Percentiles rank a stretch among this genome's conserved stretches.
Evolutionary conservation across 2,797 vertebrate species (phyloP).

Genomic region (Chrysocyon brachyurus): DNA sequence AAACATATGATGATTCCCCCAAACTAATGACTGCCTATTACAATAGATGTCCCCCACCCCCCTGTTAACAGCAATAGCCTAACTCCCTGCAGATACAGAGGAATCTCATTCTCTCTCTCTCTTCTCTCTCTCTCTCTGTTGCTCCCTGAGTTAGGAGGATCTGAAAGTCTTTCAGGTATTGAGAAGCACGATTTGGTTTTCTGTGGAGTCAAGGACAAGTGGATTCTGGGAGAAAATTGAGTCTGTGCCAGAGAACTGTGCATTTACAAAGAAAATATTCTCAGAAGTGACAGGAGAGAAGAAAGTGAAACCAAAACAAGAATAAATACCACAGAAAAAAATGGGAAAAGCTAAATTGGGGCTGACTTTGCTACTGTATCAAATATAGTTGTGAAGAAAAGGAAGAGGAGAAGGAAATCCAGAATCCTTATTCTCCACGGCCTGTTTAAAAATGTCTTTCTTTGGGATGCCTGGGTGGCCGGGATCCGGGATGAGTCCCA

Average conservation of each 20-base stretch:
- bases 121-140: neutral
- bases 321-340: neutral
- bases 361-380: neutral
- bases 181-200: constrained; percentile 41
- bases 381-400: neutral
- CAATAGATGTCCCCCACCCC: neutral
- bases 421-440: neutral
- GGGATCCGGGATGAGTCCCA: no score
- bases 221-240: constrained; percentile 27
- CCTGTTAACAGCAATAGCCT: neutral
- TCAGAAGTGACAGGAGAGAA: neutral
- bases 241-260: neutral
- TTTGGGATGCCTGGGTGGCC: neutral
- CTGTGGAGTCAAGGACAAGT: neutral
- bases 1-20: neutral
- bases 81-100: neutral
- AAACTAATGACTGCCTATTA: neutral
- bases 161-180: constrained; percentile 36
- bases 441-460: neutral
- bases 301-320: constrained; percentile 36
- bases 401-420: neutral
- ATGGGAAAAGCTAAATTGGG: neutral
- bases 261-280: neutral
- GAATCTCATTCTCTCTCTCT: neutral
- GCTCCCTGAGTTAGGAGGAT: neutral